A percentile compares a stretch with the other conserved stretches of the same genome.
Conservation (phyloP, 2,888 invertebrate genomes). For the Eugnorisma glareosa region DNA sequence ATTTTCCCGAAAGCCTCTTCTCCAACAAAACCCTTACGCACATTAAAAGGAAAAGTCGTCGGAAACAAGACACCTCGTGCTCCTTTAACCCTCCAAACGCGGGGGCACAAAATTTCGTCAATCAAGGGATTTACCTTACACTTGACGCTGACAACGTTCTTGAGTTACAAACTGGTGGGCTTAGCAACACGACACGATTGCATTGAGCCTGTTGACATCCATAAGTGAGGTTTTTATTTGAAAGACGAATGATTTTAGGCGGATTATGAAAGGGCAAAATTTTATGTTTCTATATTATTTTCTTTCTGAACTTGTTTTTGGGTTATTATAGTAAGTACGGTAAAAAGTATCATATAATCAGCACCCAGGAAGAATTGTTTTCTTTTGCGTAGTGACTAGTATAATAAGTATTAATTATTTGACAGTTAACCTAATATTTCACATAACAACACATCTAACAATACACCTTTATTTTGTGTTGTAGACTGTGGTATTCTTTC, state of each 20-base stretch:
- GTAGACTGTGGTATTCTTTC: background rate
- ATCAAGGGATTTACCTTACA: conserved; percentile 88
- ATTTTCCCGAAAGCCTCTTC: conserved; percentile 53
- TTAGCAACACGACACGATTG: conserved; percentile 85
- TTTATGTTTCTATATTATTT: background rate
- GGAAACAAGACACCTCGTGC: conserved; percentile 78
- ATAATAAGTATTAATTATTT: background rate
- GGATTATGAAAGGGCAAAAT: conserved; percentile 27
- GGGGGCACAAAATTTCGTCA: conserved; percentile 84
- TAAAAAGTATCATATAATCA: background rate
- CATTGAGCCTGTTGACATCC: conserved; percentile 76
- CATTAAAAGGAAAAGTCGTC: conserved; percentile 76
- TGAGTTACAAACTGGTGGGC: conserved; percentile 84
- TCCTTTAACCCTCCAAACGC: conserved; percentile 78
- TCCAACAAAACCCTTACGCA: conserved; percentile 69
- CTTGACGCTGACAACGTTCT: conserved; percentile 87
- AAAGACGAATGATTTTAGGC: conserved; percentile 38
- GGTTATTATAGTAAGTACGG: background rate
- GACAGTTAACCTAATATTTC: background rate
- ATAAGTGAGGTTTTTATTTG: conserved; percentile 64
- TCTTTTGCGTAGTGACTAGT: background rate
- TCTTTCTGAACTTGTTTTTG: background rate
- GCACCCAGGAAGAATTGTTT: too few species aligned
- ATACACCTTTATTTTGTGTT: background rate
- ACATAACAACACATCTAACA: too few species aligned